phyloP scores from a whole-genome alignment of 2,113 vertebrate species.

The Equus przewalskii region DNA sequence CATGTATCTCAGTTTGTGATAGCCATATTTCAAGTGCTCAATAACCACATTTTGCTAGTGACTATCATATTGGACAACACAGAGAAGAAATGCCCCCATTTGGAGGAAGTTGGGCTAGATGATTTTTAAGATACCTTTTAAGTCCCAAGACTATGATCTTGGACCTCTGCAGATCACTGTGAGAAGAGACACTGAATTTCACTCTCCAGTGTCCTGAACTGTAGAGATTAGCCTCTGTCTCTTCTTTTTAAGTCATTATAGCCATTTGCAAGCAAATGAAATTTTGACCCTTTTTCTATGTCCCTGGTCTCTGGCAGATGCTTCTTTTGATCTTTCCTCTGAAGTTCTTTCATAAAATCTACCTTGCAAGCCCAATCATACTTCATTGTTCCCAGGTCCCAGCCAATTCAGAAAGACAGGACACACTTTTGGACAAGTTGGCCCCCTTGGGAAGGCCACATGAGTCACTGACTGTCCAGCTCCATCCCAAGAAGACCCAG shows the following conservation, averaged over 20 bases:
- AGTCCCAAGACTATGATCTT: not conserved
- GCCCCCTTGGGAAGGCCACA: not conserved
- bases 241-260: not conserved
- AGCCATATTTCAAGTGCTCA: not conserved
- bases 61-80: not conserved
- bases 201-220: not conserved
- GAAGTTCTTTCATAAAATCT: slow-evolving; percentile 28
- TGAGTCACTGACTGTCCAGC: slow-evolving; percentile 38
- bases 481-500: not conserved
- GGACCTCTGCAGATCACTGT: not conserved
- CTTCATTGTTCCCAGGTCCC: slow-evolving; percentile 39
- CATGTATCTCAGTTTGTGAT: not conserved
- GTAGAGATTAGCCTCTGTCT: not conserved
- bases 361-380: not conserved
- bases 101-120: not conserved
- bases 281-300: not conserved
- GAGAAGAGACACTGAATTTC: not conserved
- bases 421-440: slow-evolving; percentile 27
- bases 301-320: not conserved
- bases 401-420: slow-evolving; percentile 38
- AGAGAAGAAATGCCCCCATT: not conserved
- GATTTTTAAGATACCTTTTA: slow-evolving; percentile 25
- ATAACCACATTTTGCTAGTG: not conserved
- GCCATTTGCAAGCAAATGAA: not conserved
- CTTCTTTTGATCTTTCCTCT: slow-evolving; percentile 13